Evolutionary conservation across 1,140 invertebrate species (phyloP).

Genomic region (Hormaphis cornu): DNA sequence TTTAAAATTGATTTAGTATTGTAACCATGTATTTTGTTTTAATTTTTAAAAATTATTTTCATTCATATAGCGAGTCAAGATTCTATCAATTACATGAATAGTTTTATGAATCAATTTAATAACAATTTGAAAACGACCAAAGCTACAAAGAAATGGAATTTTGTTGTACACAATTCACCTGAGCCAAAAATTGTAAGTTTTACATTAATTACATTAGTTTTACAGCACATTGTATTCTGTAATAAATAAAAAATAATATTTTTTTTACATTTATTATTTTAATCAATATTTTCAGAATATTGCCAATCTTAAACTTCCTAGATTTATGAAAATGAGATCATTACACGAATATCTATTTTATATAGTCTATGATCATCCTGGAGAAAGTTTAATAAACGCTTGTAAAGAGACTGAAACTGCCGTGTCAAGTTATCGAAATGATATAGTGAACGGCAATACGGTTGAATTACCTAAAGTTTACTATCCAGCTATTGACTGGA

Average conservation of each 20-base stretch:
- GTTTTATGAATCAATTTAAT: conserved; percentile 21
- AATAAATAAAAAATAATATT: too few species aligned
- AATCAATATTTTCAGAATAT: conserved; percentile 26
- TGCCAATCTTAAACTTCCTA: conserved; percentile 47
- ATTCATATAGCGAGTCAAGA: background rate
- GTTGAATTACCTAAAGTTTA: conserved; percentile 47
- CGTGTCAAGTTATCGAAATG: conserved; percentile 35
- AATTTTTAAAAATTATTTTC: background rate
- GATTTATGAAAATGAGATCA: conserved; percentile 56
- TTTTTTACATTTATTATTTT: too few species aligned
- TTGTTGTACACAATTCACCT: background rate
- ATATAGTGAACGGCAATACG: conserved; percentile 40
- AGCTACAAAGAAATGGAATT: conserved; percentile 15
- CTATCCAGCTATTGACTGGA: conserved; percentile 52
- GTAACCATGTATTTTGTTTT: background rate
- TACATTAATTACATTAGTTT: background rate
- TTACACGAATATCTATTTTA: conserved; percentile 63
- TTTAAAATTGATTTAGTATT: background rate
- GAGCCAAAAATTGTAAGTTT: conserved; percentile 13
- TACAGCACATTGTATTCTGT: too few species aligned
- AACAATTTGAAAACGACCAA: conserved; percentile 9
- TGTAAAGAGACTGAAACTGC: conserved; percentile 39
- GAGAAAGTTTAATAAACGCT: conserved; percentile 42
- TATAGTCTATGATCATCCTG: conserved; percentile 52
- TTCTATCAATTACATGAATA: conserved; percentile 1